Evolutionary conservation across 1,140 invertebrate genomes (phyloP).

Genomic region (Uloborus diversus): DNA sequence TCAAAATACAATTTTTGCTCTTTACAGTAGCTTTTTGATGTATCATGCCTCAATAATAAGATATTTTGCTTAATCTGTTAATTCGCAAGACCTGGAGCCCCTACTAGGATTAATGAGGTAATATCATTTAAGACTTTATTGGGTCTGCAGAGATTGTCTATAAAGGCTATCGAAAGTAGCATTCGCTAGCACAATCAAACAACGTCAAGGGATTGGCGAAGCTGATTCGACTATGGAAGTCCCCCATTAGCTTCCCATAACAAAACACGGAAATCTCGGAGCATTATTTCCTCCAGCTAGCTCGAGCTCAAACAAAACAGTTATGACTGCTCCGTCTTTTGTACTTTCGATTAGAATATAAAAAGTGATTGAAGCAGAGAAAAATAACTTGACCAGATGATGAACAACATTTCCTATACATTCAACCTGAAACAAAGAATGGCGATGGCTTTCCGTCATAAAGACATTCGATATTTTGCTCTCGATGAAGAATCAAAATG

Average conservation of each 20-base stretch:
- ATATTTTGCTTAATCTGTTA: too few relatives aligned
- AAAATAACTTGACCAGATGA: background rate
- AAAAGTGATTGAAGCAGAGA: background rate
- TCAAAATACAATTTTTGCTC: too few relatives aligned
- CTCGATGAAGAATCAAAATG: background rate
- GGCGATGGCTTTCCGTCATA: background rate
- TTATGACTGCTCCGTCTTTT: background rate
- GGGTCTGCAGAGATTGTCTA: too few relatives aligned
- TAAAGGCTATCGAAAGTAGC: too few relatives aligned
- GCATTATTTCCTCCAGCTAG: background rate
- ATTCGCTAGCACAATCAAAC: too few relatives aligned
- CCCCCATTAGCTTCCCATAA: background rate
- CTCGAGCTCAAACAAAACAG: background rate
- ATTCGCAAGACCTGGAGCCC: too few relatives aligned
- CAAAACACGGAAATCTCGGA: background rate
- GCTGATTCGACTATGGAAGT: background rate
- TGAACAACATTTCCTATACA: conserved; percentile 9
- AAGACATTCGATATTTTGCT: background rate
- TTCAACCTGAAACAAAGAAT: background rate
- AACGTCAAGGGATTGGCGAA: too few relatives aligned
- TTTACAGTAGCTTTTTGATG: too few relatives aligned
- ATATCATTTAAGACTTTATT: too few relatives aligned
- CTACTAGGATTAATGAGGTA: too few relatives aligned
- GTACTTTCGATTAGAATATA: background rate
- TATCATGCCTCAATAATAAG: too few relatives aligned